Evolutionary conservation across 30 jellyfish, hydroid and myxozoan species (phyloP).

Genomic region (Catostylus mosaicus): DNA sequence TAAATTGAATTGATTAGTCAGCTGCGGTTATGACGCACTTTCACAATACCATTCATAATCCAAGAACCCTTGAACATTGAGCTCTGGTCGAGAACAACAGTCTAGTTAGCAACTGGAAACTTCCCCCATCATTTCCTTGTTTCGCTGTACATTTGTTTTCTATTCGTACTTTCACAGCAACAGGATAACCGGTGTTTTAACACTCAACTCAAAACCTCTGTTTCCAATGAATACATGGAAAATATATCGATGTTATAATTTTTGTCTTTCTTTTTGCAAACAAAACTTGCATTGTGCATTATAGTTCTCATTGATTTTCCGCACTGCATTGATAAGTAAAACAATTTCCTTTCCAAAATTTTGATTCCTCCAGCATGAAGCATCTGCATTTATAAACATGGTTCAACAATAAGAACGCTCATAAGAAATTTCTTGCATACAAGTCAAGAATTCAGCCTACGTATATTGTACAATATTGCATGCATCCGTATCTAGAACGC

Average conservation of each 20-base stretch:
- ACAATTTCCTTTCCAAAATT: too few species aligned
- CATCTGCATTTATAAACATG: too few species aligned
- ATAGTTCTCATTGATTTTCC: too few species aligned
- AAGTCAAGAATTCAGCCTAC: too few species aligned
- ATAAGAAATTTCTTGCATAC: too few species aligned
- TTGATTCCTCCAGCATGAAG: too few species aligned
- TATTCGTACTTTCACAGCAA: slow-evolving; percentile 31
- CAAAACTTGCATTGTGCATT: not conserved
- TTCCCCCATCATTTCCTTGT: slow-evolving; percentile 34
- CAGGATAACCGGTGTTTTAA: slow-evolving; percentile 50
- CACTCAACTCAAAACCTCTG: not conserved
- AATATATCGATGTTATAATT: not conserved
- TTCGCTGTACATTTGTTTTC: slow-evolving; percentile 44
- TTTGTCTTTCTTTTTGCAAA: not conserved
- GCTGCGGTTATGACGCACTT: not conserved
- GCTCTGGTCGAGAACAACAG: not conserved
- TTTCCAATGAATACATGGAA: not conserved
- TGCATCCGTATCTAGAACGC: too few species aligned
- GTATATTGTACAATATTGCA: too few species aligned
- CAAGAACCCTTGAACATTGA: not conserved
- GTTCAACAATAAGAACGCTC: too few species aligned
- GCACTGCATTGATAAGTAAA: too few species aligned
- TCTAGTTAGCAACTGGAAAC: slow-evolving; percentile 27
- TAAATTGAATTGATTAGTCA: not conserved
- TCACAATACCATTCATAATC: not conserved